Evolutionary conservation across 2,113 vertebrate species (phyloP).

Genomic region (Dicrurus megarhynchus): DNA sequence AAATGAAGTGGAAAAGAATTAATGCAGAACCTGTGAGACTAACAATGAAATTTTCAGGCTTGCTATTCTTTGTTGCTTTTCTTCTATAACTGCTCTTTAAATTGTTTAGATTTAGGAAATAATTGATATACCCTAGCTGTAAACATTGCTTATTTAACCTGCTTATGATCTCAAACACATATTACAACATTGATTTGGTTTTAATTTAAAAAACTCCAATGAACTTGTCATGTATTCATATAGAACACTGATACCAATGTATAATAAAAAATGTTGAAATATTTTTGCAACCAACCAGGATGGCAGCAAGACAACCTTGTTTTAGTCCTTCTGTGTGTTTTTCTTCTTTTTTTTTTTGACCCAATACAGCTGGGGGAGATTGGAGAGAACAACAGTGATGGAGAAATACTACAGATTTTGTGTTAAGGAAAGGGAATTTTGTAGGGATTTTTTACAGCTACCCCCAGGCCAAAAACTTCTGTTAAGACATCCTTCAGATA

Average conservation of each 20-base stretch:
- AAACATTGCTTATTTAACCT: neutral
- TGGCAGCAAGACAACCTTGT: neutral
- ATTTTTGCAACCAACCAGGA: neutral
- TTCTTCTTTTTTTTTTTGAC: neutral
- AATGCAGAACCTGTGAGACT: constrained; percentile 7
- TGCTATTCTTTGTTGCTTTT: neutral
- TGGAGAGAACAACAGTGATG: neutral
- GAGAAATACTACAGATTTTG: neutral
- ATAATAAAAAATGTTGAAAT: neutral
- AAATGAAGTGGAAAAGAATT: constrained; percentile 40
- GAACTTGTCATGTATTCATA: neutral
- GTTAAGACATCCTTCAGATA: neutral
- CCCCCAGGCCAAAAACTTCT: neutral
- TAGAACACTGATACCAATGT: neutral
- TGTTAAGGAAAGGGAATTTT: neutral
- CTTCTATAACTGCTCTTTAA: neutral
- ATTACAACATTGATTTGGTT: neutral
- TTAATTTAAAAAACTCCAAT: neutral
- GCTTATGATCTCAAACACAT: neutral
- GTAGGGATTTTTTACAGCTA: neutral
- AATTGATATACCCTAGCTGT: neutral
- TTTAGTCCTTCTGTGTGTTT: neutral
- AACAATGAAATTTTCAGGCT: neutral
- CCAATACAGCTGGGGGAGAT: rapidly evolving
- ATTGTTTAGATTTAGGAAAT: neutral